phyloP scores from a whole-genome alignment of 2,888 invertebrate species.

The Fissipunctia ypsillon region DNA sequence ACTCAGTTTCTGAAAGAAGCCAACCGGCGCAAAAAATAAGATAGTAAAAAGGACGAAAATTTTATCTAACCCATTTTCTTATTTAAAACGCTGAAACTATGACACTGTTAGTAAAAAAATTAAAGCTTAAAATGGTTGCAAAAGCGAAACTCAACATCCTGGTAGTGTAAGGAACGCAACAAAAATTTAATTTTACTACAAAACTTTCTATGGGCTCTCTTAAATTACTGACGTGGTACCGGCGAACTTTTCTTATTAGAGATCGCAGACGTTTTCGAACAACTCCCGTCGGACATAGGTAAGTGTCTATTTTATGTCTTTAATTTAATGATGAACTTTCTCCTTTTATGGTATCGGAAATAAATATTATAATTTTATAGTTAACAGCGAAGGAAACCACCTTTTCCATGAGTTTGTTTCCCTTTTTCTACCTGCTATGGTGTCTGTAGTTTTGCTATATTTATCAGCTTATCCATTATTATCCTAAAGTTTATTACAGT shows the following conservation, averaged over 20 bases:
- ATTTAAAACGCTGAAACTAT: slow-evolving; percentile 37
- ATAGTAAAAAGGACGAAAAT: slow-evolving; percentile 2
- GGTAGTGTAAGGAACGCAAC: slow-evolving; percentile 69
- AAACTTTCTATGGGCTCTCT: slow-evolving; percentile 80
- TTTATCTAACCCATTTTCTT: slow-evolving; percentile 23
- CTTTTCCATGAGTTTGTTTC: background rate
- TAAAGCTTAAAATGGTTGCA: slow-evolving; percentile 57
- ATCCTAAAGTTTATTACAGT: no score
- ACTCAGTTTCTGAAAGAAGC: background rate
- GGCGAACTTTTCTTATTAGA: slow-evolving; percentile 82
- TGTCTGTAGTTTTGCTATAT: slow-evolving; percentile 3
- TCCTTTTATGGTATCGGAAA: slow-evolving; percentile 1
- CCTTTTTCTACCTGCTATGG: background rate
- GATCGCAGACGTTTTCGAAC: slow-evolving; percentile 61
- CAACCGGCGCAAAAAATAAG: background rate
- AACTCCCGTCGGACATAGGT: slow-evolving; percentile 32
- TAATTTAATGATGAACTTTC: slow-evolving; percentile 37
- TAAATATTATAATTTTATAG: background rate
- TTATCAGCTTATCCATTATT: background rate
- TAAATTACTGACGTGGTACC: slow-evolving; percentile 82
- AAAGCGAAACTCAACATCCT: slow-evolving; percentile 56
- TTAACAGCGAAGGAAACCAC: background rate
- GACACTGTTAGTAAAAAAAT: slow-evolving; percentile 45
- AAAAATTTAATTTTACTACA: slow-evolving; percentile 83
- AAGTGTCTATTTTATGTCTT: slow-evolving; percentile 25